Conservation (phyloP, 2,888 invertebrate genomes). For the Microctonus aethiopoides region DNA sequence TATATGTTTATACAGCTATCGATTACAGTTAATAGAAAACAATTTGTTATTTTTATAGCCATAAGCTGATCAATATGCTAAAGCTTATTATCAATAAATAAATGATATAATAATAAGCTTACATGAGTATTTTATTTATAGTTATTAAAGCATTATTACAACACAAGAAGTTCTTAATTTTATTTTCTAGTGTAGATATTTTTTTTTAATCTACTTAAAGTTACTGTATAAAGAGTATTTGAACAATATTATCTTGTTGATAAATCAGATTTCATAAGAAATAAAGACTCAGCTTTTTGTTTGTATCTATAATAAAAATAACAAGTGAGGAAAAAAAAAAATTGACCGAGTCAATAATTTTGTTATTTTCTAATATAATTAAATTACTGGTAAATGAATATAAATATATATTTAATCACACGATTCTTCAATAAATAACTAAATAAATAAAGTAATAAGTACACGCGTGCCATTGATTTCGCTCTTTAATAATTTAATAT, state of each 20-base stretch:
- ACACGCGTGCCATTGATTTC: background rate
- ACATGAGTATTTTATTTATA: no score
- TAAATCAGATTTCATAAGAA: background rate
- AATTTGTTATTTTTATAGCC: constrained; percentile 9
- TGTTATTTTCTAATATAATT: background rate
- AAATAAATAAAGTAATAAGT: background rate
- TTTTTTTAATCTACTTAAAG: background rate
- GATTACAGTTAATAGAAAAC: constrained; percentile 8
- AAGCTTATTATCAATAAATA: background rate
- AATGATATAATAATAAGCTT: constrained; percentile 12
- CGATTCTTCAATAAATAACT: background rate
- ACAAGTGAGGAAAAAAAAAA: no score
- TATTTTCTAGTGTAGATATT: no score
- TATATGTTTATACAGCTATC: background rate
- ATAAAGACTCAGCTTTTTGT: no score
- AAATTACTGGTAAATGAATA: background rate
- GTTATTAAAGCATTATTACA: no score
- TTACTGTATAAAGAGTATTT: background rate
- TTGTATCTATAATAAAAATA: no score
- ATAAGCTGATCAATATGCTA: background rate
- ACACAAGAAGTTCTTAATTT: no score
- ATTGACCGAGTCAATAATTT: background rate
- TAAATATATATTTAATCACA: background rate
- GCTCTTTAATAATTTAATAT: background rate
- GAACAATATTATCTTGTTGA: background rate